A percentile compares a stretch with the other conserved stretches of the same genome.
phyloP scores from a whole-genome alignment of 1,140 invertebrate genomes.

The Pteromalus puparum region DNA sequence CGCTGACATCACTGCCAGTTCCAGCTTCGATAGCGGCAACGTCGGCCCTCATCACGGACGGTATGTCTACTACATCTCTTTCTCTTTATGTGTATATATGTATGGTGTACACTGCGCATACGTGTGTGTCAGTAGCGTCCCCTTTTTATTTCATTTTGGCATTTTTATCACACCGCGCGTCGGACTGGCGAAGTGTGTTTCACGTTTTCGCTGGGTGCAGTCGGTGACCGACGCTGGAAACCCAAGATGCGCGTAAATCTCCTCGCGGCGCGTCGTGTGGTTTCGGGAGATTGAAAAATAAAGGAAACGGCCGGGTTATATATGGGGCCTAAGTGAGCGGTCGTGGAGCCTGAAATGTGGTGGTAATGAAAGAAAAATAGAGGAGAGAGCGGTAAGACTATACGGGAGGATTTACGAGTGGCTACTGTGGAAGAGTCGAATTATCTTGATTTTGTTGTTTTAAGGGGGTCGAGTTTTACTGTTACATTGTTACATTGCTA shows the following conservation, averaged over 20 bases:
- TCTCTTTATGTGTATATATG: background rate
- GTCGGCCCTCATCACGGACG: conserved; percentile 82
- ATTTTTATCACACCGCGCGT: background rate
- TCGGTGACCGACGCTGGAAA: background rate
- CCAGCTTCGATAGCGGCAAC: conserved; percentile 84
- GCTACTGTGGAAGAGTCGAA: background rate
- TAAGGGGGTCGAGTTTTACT: background rate
- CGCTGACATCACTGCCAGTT: conserved; percentile 82
- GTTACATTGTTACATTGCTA: no score
- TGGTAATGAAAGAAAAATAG: conserved; percentile 1
- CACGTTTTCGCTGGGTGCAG: background rate
- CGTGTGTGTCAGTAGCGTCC: background rate
- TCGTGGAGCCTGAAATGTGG: background rate
- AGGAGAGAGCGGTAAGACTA: background rate
- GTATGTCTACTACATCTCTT: conserved; percentile 60
- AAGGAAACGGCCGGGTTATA: background rate
- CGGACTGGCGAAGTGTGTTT: no score
- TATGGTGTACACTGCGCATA: no score
- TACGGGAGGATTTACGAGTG: background rate
- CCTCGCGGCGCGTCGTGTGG: background rate
- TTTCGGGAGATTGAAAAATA: conserved; percentile 5
- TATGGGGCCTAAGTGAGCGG: background rate
- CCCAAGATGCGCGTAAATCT: conserved; percentile 27
- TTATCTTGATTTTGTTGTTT: background rate
- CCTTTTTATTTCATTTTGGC: conserved; percentile 10